Percentiles rank a stretch among this genome's conserved stretches.
These are phyloP conservation scores for Leguminivora glycinivorella DNA, from an alignment of 1,140 invertebrate genomes.

Conservation along the genomic window DNA sequence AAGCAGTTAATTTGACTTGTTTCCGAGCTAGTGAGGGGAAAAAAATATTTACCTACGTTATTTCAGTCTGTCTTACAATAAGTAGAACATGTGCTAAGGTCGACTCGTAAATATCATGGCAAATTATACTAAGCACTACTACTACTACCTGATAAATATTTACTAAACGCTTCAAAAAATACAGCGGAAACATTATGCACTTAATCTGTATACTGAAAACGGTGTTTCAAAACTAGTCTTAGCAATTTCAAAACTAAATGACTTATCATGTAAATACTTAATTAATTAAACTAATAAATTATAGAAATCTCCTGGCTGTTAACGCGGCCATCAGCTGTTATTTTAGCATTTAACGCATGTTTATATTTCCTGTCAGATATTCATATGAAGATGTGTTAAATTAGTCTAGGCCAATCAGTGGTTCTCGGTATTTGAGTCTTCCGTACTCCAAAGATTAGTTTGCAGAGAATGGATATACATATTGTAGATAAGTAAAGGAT, in stretches of 20 bases:
- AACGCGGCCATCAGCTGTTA: not conserved
- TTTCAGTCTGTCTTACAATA: no score
- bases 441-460: not conserved
- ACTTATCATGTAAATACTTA: not conserved
- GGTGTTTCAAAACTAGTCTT: not conserved
- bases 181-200: no score
- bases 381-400: not conserved
- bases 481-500: no score
- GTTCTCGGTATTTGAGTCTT: not conserved
- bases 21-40: no score
- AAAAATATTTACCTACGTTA: no score
- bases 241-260: not conserved
- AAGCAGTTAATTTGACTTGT: no score
- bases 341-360: constrained; percentile 15
- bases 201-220: no score
- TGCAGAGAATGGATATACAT: not conserved
- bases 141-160: no score
- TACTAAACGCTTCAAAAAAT: no score
- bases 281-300: not conserved
- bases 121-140: no score
- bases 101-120: no score
- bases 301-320: constrained; percentile 6
- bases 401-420: constrained; percentile 11
- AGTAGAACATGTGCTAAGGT: no score
- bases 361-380: constrained; percentile 18